Base-by-base conservation (phyloP, 2,113 vertebrate genomes). In the Oncorhynchus tshawytscha region DNA sequence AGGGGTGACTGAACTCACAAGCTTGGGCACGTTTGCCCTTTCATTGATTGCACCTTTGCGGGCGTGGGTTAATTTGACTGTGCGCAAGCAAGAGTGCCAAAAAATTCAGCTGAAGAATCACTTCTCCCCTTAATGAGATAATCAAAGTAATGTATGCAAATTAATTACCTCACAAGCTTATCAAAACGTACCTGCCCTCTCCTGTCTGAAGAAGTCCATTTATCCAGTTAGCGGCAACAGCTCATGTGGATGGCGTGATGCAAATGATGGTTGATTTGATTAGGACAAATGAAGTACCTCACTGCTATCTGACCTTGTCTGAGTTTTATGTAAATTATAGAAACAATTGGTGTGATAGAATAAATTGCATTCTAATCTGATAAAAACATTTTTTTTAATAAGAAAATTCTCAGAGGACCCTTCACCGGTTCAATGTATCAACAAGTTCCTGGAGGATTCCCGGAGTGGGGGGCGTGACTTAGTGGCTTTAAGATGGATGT, bases 251-350 rank as follows among this genome's bases (percentile, higher is more conserved):
- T 97, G 96, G 95, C 87, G 92, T 95, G 95, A 99, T 99, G 98
- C 97, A 99, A 99, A 99, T 99, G 95, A 97, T 97, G 97, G 96
- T 98, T 99, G 98, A 99, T 99, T 99, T 98, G 96, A 97, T 96
- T 95, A 45, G 39, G 39, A 45, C 39, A 97, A 99, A 99, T 98
- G 97, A 98, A 98, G 96, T 96, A 97, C 93, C 96, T 97, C 94
- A 94, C 96, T 98, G 95, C 96, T 98, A 95, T 95, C 96, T 99
- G 98, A 99, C 97, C 97, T 98, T 99, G 98, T 99, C 98, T 99
- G 97, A 95, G 97, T 98, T 98, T 98, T 98, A 99, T 99, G 98
- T 98, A 97, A 99, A 99, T 99, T 95, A 94, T 78, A 82, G 84
- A n/a, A 7, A 22, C 13, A 62, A 62, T 89, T 85, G 77, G 83